phyloP scores from a whole-genome alignment of 2,113 vertebrate species.

The Antechinus flavipes region DNA sequence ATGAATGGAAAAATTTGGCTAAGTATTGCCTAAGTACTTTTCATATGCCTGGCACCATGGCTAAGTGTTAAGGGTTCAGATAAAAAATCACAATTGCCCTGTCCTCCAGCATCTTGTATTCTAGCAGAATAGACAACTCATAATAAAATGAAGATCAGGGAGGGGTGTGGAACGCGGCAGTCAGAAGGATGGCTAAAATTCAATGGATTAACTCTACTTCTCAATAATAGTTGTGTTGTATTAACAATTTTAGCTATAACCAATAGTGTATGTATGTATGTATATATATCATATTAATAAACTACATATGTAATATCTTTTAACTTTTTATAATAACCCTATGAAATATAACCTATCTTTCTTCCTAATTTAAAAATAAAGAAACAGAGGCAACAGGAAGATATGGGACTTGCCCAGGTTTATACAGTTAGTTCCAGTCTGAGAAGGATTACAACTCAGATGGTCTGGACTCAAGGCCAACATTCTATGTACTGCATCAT shows the following conservation, averaged over 20 bases:
- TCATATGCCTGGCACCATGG: not conserved
- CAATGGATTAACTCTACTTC: not conserved
- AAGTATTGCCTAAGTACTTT: not conserved
- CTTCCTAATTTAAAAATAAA: not conserved
- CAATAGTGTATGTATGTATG: not conserved
- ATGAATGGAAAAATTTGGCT: not conserved
- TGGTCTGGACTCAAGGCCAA: not conserved
- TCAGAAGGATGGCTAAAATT: not conserved
- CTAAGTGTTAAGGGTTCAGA: not conserved
- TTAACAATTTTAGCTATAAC: not conserved
- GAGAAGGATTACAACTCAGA: not conserved
- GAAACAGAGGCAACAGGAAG: not conserved
- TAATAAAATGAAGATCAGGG: not conserved
- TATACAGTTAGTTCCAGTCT: not conserved
- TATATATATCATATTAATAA: not conserved
- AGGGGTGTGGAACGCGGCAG: not conserved
- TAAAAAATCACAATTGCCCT: not conserved
- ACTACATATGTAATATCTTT: not conserved
- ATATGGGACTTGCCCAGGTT: not conserved
- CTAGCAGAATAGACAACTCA: not conserved
- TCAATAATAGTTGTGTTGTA: not conserved
- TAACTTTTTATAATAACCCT: not conserved
- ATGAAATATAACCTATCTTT: not conserved
- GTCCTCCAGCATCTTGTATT: not conserved
- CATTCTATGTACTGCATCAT: not conserved